Evolutionary conservation across 2,797 vertebrate genomes (phyloP).

Genomic region (Pachyuromys duprasi): DNA sequence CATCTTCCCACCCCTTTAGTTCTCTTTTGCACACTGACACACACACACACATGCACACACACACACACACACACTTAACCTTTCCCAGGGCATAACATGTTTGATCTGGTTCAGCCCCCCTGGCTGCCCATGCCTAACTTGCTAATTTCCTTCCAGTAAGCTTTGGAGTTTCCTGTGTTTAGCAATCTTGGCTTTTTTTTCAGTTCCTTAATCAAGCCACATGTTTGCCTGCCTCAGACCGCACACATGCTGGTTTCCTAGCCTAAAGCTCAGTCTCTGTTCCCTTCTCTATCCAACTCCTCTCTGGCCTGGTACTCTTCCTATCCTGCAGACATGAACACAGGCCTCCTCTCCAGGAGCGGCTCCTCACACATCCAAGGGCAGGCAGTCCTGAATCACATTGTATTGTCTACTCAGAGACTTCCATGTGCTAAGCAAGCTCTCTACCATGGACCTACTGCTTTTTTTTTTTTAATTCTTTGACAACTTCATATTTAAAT

Average conservation of each 20-base stretch:
- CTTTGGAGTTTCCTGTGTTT: background rate
- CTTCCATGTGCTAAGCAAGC: background rate
- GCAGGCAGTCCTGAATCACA: background rate
- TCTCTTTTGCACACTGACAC: no score
- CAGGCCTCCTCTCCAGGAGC: background rate
- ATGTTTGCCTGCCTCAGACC: background rate
- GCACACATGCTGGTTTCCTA: background rate
- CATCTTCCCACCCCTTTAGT: background rate
- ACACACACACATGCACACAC: background rate
- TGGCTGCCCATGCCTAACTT: background rate
- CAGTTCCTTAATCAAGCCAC: slow-evolving; percentile 41
- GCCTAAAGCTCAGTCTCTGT: background rate
- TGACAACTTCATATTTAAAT: background rate
- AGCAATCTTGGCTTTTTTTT: slow-evolving; percentile 10
- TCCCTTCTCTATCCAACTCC: background rate
- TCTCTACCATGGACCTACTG: background rate
- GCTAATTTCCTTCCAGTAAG: background rate
- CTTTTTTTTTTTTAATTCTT: background rate
- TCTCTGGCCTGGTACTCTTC: background rate
- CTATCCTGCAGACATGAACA: background rate
- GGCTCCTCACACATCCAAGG: background rate
- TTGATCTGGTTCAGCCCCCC: background rate
- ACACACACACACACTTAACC: background rate
- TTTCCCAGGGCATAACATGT: background rate
- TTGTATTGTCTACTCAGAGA: background rate